phyloP scores from a whole-genome alignment of 2,888 invertebrate genomes.

The Temnothorax rugatulus region DNA sequence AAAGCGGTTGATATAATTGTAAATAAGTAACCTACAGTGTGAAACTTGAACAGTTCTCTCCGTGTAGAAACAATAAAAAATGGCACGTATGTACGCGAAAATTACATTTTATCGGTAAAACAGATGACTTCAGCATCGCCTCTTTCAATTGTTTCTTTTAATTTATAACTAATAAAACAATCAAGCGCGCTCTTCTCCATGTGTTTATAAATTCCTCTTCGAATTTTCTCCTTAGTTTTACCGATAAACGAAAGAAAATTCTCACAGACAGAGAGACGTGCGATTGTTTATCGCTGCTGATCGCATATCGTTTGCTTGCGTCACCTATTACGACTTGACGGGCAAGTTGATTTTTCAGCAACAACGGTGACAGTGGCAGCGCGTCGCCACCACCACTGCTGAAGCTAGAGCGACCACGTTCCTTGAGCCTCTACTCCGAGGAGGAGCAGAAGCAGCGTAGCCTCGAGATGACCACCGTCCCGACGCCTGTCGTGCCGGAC shows the following conservation, averaged over 20 bases:
- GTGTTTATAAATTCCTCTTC: too few relatives aligned
- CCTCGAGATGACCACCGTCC: constrained; percentile 76
- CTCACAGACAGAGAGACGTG: background rate
- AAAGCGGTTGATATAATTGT: too few relatives aligned
- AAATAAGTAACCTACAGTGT: too few relatives aligned
- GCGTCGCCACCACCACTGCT: constrained; percentile 51
- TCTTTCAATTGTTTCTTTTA: background rate
- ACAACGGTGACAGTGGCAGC: constrained; percentile 72
- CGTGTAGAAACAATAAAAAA: too few relatives aligned
- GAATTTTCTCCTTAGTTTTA: too few relatives aligned
- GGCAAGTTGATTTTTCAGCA: constrained; percentile 79
- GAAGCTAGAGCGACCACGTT: constrained; percentile 82
- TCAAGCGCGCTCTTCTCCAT: too few relatives aligned
- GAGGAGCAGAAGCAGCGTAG: constrained; percentile 80
- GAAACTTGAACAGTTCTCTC: too few relatives aligned
- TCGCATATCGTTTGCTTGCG: constrained; percentile 46
- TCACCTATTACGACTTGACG: constrained; percentile 53
- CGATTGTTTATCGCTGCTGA: constrained; percentile 42
- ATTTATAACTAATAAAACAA: background rate
- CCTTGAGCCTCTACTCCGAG: constrained; percentile 82
- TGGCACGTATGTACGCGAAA: too few relatives aligned
- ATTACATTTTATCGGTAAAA: too few relatives aligned
- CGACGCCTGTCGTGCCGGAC: constrained; percentile 77
- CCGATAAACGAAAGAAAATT: background rate
- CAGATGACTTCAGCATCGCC: too few relatives aligned